A percentile compares a stretch with the other conserved stretches of the same genome.
phyloP scores from a whole-genome alignment of 2,113 vertebrate species.

The Otocyon megalotis region DNA sequence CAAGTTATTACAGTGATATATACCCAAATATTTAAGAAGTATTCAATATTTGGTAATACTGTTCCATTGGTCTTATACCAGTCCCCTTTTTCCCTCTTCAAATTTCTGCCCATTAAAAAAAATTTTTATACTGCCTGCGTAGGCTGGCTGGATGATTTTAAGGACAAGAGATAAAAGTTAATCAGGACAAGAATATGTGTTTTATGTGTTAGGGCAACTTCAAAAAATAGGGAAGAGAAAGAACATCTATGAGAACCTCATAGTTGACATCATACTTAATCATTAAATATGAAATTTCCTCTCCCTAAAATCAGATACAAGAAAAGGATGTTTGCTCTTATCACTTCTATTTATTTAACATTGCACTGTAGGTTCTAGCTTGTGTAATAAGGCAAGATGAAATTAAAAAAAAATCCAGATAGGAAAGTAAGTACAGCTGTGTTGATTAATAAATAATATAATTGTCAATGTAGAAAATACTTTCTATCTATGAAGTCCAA shows the following conservation, averaged over 20 bases:
- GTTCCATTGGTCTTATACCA: background rate
- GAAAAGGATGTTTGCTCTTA: background rate
- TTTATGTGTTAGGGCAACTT: background rate
- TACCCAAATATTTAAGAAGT: background rate
- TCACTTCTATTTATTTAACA: background rate
- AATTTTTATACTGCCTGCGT: background rate
- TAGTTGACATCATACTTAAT: conserved; percentile 14
- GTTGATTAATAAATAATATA: background rate
- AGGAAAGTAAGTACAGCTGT: conserved; percentile 13
- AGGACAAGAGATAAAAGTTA: conserved; percentile 35
- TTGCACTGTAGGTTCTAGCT: background rate
- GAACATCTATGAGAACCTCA: background rate
- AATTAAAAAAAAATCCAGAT: background rate
- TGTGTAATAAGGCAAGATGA: conserved; percentile 2
- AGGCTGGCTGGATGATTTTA: conserved; percentile 30
- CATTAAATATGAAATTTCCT: background rate
- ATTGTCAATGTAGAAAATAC: background rate
- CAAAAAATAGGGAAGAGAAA: conserved; percentile 47
- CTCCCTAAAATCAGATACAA: background rate
- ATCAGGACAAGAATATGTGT: background rate
- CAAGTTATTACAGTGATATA: background rate
- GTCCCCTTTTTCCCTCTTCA: conserved; percentile 25
- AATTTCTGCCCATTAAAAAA: background rate
- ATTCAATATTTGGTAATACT: background rate
- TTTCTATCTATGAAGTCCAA: background rate